Base-by-base conservation (phyloP, 2,888 invertebrate genomes). In the Nasonia oneida region DNA sequence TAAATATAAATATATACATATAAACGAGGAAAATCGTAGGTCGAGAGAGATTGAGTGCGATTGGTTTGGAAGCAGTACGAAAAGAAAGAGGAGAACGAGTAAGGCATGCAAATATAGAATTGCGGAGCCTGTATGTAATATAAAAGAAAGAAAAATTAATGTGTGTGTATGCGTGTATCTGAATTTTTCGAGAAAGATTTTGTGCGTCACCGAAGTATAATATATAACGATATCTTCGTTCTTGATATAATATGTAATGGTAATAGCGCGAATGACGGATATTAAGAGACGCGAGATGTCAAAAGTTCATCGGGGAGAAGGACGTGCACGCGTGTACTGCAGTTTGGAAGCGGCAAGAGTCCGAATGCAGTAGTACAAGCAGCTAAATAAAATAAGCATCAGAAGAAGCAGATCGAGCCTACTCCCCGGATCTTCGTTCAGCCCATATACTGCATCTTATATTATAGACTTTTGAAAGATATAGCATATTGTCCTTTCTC, bases 121-220 rank as follows among this genome's bases (percentile, higher is more conserved):
- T 76, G 70, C 81, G 57, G 70, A 81, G 81, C 74, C 84, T 53
- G 77, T 81, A 71, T 85, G 81, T 78, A 85, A 85, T 81, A 81
- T 85, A 85, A 76, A 77, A 57, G 5, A 76, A 78, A 64, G 33
- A 33, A 23, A 84, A 64, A 67, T 50, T 64, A 64, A 64, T 75
- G 47, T 18, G 18, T 15, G 33, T 37, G 15, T 71, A 33, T 80
- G 77, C 71, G 42, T 76, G 61, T 81, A 77, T 61, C 29, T 70
- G 77, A 39, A 61, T 73, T 77, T 71, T 81, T 67, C 71, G 77
- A 81, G 73, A 64, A 33, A 47, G 37, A 73, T 73, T 83, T 61
- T 61, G 57, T 64, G 78, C 33, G 50, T 39, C 12, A 42, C 73
- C 64, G 74, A n/a, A 4, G 15, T 53, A 57, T 61, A 50, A 75